Base-by-base conservation (phyloP, 2,888 invertebrate species). In the Rapana venosa region DNA sequence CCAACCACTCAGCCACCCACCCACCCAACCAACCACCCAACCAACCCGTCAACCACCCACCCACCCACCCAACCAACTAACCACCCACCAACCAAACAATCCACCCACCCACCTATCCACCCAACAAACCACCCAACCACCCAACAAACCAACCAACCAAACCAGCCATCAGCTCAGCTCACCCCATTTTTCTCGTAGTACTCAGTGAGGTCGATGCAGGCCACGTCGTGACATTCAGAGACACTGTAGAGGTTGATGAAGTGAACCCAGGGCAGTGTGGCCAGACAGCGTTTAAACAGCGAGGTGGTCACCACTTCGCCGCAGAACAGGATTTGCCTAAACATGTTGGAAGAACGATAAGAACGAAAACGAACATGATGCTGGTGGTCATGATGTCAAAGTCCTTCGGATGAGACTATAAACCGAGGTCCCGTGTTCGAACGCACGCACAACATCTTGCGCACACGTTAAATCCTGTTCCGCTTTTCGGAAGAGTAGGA, bases 231-330 rank as follows among this genome's bases (percentile, higher is more conserved):
- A 85, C 95, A 95, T 92, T 96, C 96, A 56, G 96, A 96, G 61
- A 96, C 94, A 91, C 96, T 96, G 94, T 96, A 96, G 88, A 96
- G 92, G 92, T 96, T 96, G 90, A 96, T 90, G 90, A 96, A 95
- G 89, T 93, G 94, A 86, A 96, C 93, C 93, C 94, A 93, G 88
- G 96, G 95, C 90, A 96, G 92, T 88, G 92, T 86, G 74, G 93
- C 93, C 87, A 95, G 92, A 90, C 95, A 95, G 84, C 95, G 94
- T 81, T 94, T 94, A 89, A 96, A 92, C 86, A 96, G 92, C 0
- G 93, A 93, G 30, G 95, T 95, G 1, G 96, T 96, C 58, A 96
- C 96, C 36, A 96, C 96, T 89, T 96, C 96, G 13, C 96, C 96
- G 93, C 96, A 96, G 90, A 96, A 95, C 92, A 94, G 94, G 47